Conservation (phyloP, 2,888 invertebrate species). For the Andrena flavipes region DNA sequence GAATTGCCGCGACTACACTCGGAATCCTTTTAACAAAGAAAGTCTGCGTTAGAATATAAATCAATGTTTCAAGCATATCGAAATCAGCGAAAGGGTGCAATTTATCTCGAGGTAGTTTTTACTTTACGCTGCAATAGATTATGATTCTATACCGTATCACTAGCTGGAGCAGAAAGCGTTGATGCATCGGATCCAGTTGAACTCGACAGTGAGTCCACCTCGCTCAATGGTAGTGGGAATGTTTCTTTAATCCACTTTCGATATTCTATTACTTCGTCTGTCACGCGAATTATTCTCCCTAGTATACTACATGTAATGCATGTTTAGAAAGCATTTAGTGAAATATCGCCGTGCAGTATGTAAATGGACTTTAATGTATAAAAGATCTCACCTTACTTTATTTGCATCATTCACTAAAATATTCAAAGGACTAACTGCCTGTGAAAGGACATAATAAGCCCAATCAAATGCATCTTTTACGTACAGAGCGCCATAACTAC, state of each 20-base stretch:
- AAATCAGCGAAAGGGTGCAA: slow-evolving; percentile 3
- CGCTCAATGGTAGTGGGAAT: slow-evolving; percentile 80
- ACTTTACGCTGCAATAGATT: slow-evolving; percentile 10
- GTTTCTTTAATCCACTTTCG: slow-evolving; percentile 89
- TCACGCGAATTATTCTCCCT: slow-evolving; percentile 96
- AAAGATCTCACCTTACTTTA: slow-evolving; percentile 81
- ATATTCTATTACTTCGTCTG: slow-evolving; percentile 95
- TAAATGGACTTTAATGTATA: neutral
- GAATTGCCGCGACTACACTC: slow-evolving; percentile 84
- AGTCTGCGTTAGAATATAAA: neutral
- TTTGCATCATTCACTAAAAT: slow-evolving; percentile 86
- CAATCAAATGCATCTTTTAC: slow-evolving; percentile 98
- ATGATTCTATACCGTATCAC: slow-evolving; percentile 81
- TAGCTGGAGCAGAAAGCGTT: slow-evolving; percentile 83
- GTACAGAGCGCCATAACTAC: slow-evolving; percentile 97
- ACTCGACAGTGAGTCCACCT: slow-evolving; percentile 82
- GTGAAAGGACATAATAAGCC: slow-evolving; percentile 94
- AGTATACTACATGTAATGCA: slow-evolving; percentile 87
- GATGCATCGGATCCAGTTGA: slow-evolving; percentile 84
- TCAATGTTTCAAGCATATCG: neutral
- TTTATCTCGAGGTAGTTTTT: slow-evolving; percentile 16
- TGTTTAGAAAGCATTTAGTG: slow-evolving; percentile 2
- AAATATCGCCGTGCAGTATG: slow-evolving; percentile 1
- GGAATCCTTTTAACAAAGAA: slow-evolving; percentile 78
- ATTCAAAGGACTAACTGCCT: slow-evolving; percentile 88